A percentile compares a stretch with the other conserved stretches of the same genome.
Conservation (phyloP, 2,113 vertebrate species). For the Pionites leucogaster region DNA sequence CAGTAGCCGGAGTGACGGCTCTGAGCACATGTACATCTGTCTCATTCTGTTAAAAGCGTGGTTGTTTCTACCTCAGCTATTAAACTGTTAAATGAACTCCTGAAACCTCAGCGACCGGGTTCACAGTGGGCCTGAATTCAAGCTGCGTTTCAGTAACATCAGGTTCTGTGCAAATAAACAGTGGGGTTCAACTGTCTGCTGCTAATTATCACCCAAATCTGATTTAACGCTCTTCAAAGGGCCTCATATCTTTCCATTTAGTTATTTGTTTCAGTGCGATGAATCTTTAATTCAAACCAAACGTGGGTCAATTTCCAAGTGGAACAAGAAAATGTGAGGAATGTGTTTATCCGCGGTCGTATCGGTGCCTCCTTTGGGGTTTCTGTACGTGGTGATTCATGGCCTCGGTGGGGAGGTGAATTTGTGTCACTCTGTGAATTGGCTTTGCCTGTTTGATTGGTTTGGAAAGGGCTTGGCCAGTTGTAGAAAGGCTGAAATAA, state of each 20-base stretch:
- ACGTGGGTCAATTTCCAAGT: conserved; percentile 29
- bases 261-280: conserved; percentile 65
- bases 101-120: neutral
- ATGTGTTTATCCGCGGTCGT: conserved; percentile 44
- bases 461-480: conserved; percentile 8
- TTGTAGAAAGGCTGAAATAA: neutral
- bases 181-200: conserved; percentile 37
- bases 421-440: conserved; percentile 20
- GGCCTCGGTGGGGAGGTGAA: conserved; percentile 10
- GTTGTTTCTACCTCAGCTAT: conserved; percentile 24
- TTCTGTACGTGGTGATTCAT: conserved; percentile 4
- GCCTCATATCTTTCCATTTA: conserved; percentile 61
- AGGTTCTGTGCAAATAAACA: conserved; percentile 36
- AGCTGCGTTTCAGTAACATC: neutral
- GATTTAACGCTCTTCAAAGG: conserved; percentile 73
- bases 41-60: neutral
- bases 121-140: neutral
- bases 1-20: neutral
- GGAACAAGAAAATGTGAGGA: conserved; percentile 13
- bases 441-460: conserved; percentile 4
- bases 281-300: conserved; percentile 75
- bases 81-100: conserved; percentile 33
- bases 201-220: conserved; percentile 46
- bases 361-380: conserved; percentile 9
- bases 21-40: neutral